Conservation (phyloP, 2,113 vertebrate genomes). For the Siniperca knerii region DNA sequence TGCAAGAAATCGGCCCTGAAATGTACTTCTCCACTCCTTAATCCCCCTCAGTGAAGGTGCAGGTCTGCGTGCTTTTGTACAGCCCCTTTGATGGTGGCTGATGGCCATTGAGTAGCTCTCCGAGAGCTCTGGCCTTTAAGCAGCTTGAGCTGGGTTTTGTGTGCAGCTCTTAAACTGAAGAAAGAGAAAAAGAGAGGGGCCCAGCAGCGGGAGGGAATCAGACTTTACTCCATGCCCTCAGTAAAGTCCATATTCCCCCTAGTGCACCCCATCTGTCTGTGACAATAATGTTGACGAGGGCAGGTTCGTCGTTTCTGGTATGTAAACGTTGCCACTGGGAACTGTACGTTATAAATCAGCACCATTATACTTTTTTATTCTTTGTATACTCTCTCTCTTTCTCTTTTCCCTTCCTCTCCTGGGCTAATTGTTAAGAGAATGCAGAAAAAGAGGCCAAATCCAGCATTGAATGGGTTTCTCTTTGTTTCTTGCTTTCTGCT, state of each 20-base stretch:
- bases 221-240: conserved; percentile 52
- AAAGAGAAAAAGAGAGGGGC: conserved; percentile 63
- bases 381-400: not conserved
- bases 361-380: not conserved
- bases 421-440: not conserved
- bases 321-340: conserved; percentile 69
- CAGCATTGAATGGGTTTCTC: conserved; percentile 7
- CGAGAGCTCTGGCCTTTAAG: conserved; percentile 62
- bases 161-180: conserved; percentile 72
- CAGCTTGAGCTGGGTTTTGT: conserved; percentile 76
- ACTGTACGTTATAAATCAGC: conserved; percentile 20
- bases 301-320: conserved; percentile 66
- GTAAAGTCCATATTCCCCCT: conserved; percentile 57
- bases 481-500: conserved; percentile 9
- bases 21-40: conserved; percentile 49
- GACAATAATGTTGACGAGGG: conserved; percentile 71
- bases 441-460: conserved; percentile 6
- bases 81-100: conserved; percentile 68
- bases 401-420: conserved; percentile 4
- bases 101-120: conserved; percentile 68
- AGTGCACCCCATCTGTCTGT: conserved; percentile 69
- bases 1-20: conserved; percentile 40
- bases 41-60: conserved; percentile 65
- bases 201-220: conserved; percentile 64
- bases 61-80: conserved; percentile 64